Evolutionary conservation across 2,888 invertebrate species (phyloP).

Genomic region (Polymixis lichenea): DNA sequence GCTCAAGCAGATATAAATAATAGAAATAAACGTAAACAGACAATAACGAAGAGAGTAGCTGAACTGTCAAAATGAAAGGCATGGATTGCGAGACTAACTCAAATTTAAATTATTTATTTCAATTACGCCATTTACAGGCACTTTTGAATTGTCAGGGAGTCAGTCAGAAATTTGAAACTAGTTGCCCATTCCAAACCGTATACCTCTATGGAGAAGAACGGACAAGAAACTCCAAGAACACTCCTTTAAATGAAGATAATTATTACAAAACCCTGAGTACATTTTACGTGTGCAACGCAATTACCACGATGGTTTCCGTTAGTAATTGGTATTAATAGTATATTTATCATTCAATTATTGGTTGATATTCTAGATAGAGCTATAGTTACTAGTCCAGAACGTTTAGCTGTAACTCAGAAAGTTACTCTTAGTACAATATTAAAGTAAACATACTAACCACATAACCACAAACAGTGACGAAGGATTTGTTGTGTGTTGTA

Average conservation of each 20-base stretch:
- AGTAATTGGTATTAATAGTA: neutral
- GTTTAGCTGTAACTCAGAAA: neutral
- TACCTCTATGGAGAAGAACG: neutral
- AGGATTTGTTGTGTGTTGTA: conserved; percentile 6
- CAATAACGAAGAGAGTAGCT: neutral
- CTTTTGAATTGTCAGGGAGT: neutral
- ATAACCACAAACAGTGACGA: conserved; percentile 32
- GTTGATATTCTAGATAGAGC: neutral
- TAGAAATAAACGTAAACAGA: too few species aligned
- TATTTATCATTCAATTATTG: conserved; percentile 9
- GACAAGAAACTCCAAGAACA: neutral
- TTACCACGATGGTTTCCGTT: neutral
- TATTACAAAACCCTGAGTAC: neutral
- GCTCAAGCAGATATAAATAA: too few species aligned
- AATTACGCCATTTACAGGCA: neutral
- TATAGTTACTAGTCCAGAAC: neutral
- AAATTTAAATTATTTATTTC: neutral
- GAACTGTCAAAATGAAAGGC: neutral
- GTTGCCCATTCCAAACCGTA: neutral
- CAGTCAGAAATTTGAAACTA: neutral
- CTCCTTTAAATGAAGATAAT: neutral
- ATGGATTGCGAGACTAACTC: neutral
- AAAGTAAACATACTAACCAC: conserved; percentile 9
- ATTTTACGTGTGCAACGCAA: neutral
- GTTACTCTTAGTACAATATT: neutral